Evolutionary conservation across 2,888 invertebrate genomes (phyloP).

Genomic region (Philereme vetulata): DNA sequence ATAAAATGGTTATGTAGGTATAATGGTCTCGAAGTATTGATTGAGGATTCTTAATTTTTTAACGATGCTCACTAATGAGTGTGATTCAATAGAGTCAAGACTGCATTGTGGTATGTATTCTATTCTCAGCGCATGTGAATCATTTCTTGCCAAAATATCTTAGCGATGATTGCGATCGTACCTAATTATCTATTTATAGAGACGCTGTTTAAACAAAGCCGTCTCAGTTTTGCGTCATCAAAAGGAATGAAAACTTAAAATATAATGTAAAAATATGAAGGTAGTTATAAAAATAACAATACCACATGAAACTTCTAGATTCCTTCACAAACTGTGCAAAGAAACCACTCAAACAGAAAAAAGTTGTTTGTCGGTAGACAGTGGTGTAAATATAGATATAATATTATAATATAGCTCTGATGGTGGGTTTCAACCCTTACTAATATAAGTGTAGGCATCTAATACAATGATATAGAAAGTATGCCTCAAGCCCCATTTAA

Average conservation of each 20-base stretch:
- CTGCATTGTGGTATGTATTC: conserved; percentile 29
- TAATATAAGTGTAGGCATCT: too few relatives aligned
- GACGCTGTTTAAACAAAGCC: conserved; percentile 15
- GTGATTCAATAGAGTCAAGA: conserved; percentile 34
- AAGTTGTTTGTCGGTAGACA: not conserved
- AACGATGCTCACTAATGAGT: conserved; percentile 31
- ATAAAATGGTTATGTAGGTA: too few relatives aligned
- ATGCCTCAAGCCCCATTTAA: too few relatives aligned
- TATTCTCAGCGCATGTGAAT: conserved; percentile 37
- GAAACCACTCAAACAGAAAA: not conserved
- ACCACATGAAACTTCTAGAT: not conserved
- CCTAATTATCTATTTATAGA: conserved; percentile 28
- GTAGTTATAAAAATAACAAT: not conserved
- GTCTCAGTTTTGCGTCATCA: conserved; percentile 2
- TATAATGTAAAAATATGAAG: too few relatives aligned
- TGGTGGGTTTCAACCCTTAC: too few relatives aligned
- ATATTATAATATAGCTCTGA: too few relatives aligned
- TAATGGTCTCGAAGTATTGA: too few relatives aligned
- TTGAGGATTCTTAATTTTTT: too few relatives aligned
- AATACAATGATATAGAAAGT: too few relatives aligned
- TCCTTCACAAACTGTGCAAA: conserved; percentile 1
- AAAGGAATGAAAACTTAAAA: conserved; percentile 1
- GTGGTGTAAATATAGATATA: too few relatives aligned
- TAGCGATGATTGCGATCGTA: conserved; percentile 33
- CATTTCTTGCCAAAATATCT: conserved; percentile 42